Percentiles rank a stretch among this genome's conserved stretches.
phyloP scores from a whole-genome alignment of 2,113 vertebrate species.

The Gymnocephalus cernua region DNA sequence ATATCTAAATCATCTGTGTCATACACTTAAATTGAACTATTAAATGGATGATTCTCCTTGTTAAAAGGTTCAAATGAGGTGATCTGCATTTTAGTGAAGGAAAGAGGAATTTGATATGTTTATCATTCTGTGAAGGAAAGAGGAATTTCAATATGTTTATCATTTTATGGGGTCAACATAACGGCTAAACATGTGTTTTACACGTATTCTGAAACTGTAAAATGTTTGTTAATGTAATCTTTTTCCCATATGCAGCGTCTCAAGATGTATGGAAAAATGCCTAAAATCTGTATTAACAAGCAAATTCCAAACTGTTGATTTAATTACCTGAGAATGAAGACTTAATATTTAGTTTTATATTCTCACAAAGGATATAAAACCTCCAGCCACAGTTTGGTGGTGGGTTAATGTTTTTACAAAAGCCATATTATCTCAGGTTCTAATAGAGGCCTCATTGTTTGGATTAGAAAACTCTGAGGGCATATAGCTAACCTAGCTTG shows the following conservation, averaged over 20 bases:
- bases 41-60: too few relatives aligned
- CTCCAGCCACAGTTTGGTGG: background rate
- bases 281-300: conserved; percentile 18
- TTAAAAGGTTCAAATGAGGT: background rate
- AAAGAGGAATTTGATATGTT: background rate
- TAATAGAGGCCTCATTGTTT: conserved; percentile 69
- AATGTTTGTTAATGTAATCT: background rate
- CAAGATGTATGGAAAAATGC: conserved; percentile 13
- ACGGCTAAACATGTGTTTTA: conserved; percentile 7
- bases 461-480: conserved; percentile 41
- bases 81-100: background rate
- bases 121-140: background rate
- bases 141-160: background rate
- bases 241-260: background rate
- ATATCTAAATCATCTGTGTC: too few relatives aligned
- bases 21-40: too few relatives aligned
- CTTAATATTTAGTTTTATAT: conserved; percentile 48
- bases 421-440: conserved; percentile 39
- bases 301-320: conserved; percentile 31
- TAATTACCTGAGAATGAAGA: conserved; percentile 39
- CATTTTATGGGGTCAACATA: background rate
- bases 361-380: conserved; percentile 58
- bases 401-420: conserved; percentile 26
- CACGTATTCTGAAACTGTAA: conserved; percentile 3
- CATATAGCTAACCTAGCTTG: conserved; percentile 29